These are phyloP conservation scores for Drosophila punjabiensis DNA, from an alignment of 1,140 invertebrate genomes.

Conservation along the genomic window DNA sequence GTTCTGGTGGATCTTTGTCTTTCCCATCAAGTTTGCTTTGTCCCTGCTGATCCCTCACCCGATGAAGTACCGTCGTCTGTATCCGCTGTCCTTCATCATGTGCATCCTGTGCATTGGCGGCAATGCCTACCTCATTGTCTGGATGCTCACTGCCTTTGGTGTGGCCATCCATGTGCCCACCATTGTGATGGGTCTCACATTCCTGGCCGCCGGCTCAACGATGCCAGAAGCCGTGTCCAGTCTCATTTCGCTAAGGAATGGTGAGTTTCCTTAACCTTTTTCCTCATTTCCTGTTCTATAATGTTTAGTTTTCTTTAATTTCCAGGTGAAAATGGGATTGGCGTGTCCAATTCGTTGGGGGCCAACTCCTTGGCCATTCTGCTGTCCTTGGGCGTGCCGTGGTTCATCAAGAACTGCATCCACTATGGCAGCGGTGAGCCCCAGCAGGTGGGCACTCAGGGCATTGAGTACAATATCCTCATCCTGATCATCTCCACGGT, in stretches of 20 bases:
- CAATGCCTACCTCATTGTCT: slow-evolving; percentile 94
- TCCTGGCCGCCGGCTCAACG: slow-evolving; percentile 94
- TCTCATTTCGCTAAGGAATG: slow-evolving; percentile 92
- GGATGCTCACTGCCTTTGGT: slow-evolving; percentile 96
- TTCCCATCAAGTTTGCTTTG: slow-evolving; percentile 90
- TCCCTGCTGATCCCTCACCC: slow-evolving; percentile 92
- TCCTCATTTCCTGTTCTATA: background rate
- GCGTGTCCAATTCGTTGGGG: slow-evolving; percentile 93
- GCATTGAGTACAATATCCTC: slow-evolving; percentile 88
- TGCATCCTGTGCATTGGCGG: slow-evolving; percentile 94
- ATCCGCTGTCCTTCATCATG: slow-evolving; percentile 93
- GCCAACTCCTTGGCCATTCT: slow-evolving; percentile 94
- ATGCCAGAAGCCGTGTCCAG: slow-evolving; percentile 95
- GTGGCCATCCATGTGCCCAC: slow-evolving; percentile 92
- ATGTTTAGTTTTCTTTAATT: background rate
- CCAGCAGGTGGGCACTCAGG: slow-evolving; percentile 82
- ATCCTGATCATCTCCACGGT: slow-evolving; percentile 87
- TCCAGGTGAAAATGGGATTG: slow-evolving; percentile 93
- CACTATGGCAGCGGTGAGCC: slow-evolving; percentile 78
- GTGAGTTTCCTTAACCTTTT: slow-evolving; percentile 86
- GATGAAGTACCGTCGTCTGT: slow-evolving; percentile 89
- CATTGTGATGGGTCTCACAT: slow-evolving; percentile 96
- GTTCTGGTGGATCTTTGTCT: slow-evolving; percentile 90
- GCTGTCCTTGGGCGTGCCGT: slow-evolving; percentile 93
- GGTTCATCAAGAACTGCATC: slow-evolving; percentile 91